phyloP scores from a whole-genome alignment of 2,113 vertebrate genomes.

The Camelus dromedarius region DNA sequence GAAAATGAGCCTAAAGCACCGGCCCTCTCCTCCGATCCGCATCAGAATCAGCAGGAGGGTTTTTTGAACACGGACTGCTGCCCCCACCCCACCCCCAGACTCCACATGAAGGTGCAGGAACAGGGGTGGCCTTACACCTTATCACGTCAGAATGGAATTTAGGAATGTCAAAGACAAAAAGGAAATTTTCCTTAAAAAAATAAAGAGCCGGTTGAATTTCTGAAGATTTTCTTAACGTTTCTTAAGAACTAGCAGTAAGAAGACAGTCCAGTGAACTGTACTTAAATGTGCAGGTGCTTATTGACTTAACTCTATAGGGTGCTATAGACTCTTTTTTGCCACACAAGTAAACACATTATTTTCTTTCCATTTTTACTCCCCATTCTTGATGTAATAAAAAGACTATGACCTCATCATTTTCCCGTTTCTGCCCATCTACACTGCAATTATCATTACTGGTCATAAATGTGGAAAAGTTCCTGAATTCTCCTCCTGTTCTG shows the following conservation, averaged over 20 bases:
- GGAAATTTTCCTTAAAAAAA: background rate
- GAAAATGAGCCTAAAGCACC: background rate
- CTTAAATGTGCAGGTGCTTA: background rate
- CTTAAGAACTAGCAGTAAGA: background rate
- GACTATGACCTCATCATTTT: background rate
- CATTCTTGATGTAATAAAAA: background rate
- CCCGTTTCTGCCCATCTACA: background rate
- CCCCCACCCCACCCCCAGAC: background rate
- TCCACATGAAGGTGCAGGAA: background rate
- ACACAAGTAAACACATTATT: background rate
- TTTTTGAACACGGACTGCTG: background rate
- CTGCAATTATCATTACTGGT: background rate
- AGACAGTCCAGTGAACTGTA: background rate
- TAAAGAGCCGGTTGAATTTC: background rate
- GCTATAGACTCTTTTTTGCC: background rate
- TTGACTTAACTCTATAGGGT: background rate
- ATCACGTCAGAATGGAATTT: background rate
- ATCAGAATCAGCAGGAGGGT: background rate
- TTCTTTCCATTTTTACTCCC: background rate
- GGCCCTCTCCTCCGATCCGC: no score
- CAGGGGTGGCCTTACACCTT: background rate
- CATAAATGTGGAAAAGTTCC: background rate
- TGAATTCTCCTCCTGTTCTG: background rate
- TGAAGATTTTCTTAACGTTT: background rate
- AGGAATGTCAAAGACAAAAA: constrained; percentile 1